These are phyloP conservation scores for Malthinus flaveolus DNA, from an alignment of 2,888 invertebrate genomes.

Conservation along the genomic window DNA sequence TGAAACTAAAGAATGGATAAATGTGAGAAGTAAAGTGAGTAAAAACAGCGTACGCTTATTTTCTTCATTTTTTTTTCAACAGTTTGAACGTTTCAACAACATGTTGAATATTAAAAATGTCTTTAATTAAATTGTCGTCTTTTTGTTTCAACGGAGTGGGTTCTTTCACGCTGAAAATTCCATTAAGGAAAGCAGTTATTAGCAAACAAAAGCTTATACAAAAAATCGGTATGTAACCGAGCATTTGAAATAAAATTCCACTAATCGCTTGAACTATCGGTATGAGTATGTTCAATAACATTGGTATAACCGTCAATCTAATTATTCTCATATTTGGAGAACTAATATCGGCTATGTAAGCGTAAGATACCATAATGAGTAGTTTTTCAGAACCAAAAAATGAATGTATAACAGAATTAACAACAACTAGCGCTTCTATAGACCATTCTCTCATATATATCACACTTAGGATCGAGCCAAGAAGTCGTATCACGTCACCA, in stretches of 20 bases:
- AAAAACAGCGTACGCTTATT: conserved; percentile 42
- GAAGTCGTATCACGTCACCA: conserved; percentile 54
- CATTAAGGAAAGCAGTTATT: conserved; percentile 44
- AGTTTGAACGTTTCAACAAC: conserved; percentile 47
- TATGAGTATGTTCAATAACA: conserved; percentile 42
- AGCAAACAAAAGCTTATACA: conserved; percentile 42
- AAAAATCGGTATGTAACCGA: conserved; percentile 48
- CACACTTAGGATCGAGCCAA: conserved; percentile 59
- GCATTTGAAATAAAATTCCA: conserved; percentile 42
- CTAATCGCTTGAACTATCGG: conserved; percentile 45
- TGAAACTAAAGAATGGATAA: conserved; percentile 34
- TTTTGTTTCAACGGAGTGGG: conserved; percentile 15
- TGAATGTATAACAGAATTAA: conserved; percentile 59
- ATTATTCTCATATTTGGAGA: conserved; percentile 63
- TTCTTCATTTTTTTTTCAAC: conserved; percentile 37
- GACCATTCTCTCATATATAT: conserved; percentile 61
- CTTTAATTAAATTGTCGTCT: conserved; percentile 39
- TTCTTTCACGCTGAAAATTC: conserved; percentile 46
- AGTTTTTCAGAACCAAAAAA: conserved; percentile 62
- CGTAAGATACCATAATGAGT: conserved; percentile 49
- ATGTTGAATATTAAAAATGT: conserved; percentile 47
- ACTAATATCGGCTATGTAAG: conserved; percentile 55
- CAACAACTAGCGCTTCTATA: conserved; percentile 56
- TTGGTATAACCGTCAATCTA: conserved; percentile 62
- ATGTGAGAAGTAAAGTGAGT: conserved; percentile 36